Conservation (phyloP, 2,113 vertebrate species). For the Hiodon tergisus region DNA sequence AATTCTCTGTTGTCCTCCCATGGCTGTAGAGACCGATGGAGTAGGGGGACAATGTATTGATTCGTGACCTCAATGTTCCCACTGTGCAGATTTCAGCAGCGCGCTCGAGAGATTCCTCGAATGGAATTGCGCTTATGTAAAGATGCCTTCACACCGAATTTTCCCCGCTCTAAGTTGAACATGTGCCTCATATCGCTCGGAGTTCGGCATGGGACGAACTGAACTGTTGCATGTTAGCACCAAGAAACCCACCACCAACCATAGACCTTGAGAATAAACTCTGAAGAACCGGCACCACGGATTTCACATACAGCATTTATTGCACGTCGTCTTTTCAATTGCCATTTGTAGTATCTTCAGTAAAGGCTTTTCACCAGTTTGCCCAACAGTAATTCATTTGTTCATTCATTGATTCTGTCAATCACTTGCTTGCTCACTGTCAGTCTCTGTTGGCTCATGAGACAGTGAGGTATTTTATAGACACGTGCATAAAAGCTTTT, state of each 20-base stretch:
- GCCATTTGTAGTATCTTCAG: background rate
- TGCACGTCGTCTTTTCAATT: background rate
- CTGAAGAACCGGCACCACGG: too few relatives aligned
- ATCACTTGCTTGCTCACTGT: background rate
- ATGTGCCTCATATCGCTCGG: background rate
- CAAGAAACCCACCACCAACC: background rate
- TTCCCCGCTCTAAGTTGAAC: conserved; percentile 43
- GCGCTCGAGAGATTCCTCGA: conserved; percentile 43
- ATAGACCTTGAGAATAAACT: too few relatives aligned
- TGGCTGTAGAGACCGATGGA: conserved; percentile 42
- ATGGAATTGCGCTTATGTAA: conserved; percentile 51
- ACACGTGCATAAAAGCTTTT: background rate
- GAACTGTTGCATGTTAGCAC: background rate
- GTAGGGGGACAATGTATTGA: conserved; percentile 55
- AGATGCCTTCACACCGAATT: conserved; percentile 45
- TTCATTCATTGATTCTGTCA: conserved; percentile 4
- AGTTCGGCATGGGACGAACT: background rate
- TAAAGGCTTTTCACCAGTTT: background rate
- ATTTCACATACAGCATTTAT: background rate
- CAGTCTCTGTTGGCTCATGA: background rate
- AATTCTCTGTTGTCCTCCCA: conserved; percentile 50
- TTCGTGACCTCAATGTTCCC: conserved; percentile 58
- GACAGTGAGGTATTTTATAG: background rate
- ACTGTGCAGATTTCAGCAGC: conserved; percentile 47
- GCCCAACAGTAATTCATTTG: background rate